phyloP scores from a whole-genome alignment of 1,140 invertebrate genomes.

The Neuroterus valhalla region DNA sequence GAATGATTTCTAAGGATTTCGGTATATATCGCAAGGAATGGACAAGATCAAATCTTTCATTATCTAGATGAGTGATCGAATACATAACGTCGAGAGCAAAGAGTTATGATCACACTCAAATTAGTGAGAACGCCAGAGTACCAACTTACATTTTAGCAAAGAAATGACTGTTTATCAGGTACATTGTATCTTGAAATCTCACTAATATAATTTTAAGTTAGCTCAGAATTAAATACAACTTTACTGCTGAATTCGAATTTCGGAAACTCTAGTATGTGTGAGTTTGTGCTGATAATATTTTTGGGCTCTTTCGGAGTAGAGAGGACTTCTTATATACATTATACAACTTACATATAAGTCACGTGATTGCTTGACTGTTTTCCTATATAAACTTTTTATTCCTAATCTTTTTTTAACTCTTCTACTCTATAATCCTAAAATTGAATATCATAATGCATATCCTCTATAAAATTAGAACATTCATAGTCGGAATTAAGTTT shows the following conservation, averaged over 20 bases:
- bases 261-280: background rate
- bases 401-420: background rate
- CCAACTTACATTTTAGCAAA: slow-evolving; percentile 4
- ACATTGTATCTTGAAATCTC: slow-evolving; percentile 25
- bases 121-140: background rate
- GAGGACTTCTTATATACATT: slow-evolving; percentile 26
- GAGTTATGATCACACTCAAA: background rate
- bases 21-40: background rate
- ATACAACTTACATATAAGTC: slow-evolving; percentile 13
- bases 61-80: background rate
- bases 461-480: slow-evolving; percentile 5
- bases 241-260: background rate
- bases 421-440: slow-evolving; percentile 1
- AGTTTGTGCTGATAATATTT: slow-evolving; percentile 18
- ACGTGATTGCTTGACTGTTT: background rate
- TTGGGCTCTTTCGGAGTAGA: background rate
- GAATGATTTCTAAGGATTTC: background rate
- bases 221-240: background rate
- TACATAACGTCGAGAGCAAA: background rate
- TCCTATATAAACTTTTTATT: background rate
- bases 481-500: slow-evolving; percentile 14
- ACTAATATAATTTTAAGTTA: slow-evolving; percentile 20
- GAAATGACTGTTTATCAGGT: slow-evolving; percentile 26
- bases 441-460: background rate
- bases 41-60: background rate